These are phyloP conservation scores for Aphrophora alni DNA, from an alignment of 2,888 invertebrate genomes.

Conservation along the genomic window DNA sequence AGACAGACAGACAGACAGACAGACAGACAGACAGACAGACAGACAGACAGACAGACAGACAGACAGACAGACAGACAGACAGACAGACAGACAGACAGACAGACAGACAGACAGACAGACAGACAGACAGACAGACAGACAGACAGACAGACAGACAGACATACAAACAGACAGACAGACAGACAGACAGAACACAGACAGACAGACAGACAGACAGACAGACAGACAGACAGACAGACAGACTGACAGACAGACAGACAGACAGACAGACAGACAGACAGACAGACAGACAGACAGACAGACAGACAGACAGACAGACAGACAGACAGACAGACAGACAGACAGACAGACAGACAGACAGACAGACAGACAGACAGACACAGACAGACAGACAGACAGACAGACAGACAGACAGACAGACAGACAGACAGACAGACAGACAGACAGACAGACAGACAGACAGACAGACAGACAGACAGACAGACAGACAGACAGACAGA, in stretches of 20 bases:
- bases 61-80: constrained; percentile 10
- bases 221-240: not conserved
- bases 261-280: constrained; percentile 8
- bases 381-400: constrained; percentile 4
- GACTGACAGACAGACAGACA: not conserved
- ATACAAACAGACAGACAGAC: no score
- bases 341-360: constrained; percentile 14
- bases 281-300: constrained; percentile 14
- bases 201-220: not conserved
- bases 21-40: no score
- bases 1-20: no score
- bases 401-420: constrained; percentile 12
- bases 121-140: constrained; percentile 23
- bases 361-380: constrained; percentile 12
- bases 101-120: constrained; percentile 23
- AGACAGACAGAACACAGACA: constrained; percentile 12
- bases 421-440: not conserved
- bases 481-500: not conserved
- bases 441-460: not conserved
- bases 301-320: constrained; percentile 14
- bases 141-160: constrained; percentile 23
- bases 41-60: no score
- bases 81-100: constrained; percentile 23
- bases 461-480: not conserved
- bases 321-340: constrained; percentile 14